Conservation (phyloP, 2,797 vertebrate genomes). For the Sorex maritimensis region DNA sequence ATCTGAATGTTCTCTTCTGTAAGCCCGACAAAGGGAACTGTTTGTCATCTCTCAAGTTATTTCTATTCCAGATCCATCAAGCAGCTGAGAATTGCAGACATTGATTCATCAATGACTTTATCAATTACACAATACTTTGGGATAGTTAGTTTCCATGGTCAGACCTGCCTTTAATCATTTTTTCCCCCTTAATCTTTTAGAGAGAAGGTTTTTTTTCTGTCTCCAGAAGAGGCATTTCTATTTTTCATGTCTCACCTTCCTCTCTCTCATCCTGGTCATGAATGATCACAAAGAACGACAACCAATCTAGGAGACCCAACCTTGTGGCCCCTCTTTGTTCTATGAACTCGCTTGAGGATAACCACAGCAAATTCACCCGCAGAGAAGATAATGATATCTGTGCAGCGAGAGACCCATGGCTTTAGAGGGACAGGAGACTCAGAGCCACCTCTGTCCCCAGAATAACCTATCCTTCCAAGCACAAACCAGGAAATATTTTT, state of each 20-base stretch:
- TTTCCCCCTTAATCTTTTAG: too few species aligned
- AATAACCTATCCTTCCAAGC: neutral
- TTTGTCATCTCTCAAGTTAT: neutral
- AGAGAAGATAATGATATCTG: neutral
- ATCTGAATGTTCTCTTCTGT: neutral
- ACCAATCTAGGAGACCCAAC: neutral
- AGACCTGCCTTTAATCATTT: neutral
- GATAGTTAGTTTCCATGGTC: neutral
- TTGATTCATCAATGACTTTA: neutral
- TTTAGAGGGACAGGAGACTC: too few species aligned
- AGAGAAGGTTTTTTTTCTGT: neutral
- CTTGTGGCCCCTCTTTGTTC: neutral
- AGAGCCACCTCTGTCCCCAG: fast-evolving
- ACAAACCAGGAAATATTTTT: neutral
- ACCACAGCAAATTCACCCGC: fast-evolving
- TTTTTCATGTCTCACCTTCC: neutral
- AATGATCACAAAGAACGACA: neutral
- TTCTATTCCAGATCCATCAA: neutral
- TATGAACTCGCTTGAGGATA: neutral
- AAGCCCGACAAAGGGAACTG: neutral
- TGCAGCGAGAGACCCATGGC: neutral
- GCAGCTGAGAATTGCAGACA: neutral
- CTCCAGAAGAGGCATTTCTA: neutral
- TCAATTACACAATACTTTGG: neutral
- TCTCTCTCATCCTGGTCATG: neutral